These are phyloP conservation scores for Chelonia mydas DNA, from an alignment of 2,797 vertebrate genomes.

Conservation along the genomic window DNA sequence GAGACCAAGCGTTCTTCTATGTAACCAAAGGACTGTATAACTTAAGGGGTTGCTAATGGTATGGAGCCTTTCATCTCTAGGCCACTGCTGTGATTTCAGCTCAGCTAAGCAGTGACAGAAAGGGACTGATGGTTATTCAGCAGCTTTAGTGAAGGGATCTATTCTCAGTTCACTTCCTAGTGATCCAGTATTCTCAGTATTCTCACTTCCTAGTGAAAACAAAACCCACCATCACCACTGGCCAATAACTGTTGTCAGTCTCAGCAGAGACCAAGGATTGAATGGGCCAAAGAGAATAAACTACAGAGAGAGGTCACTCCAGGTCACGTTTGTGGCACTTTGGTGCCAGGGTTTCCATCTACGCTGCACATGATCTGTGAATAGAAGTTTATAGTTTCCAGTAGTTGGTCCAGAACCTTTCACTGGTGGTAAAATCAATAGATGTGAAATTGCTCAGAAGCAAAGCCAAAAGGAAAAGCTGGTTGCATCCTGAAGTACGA, in stretches of 20 bases:
- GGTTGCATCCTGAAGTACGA: neutral
- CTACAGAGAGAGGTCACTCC: neutral
- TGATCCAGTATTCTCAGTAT: too few relatives aligned
- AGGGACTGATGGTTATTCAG: neutral
- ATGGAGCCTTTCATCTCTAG: neutral
- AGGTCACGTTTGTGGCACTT: neutral
- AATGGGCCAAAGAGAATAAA: neutral
- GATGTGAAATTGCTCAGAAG: neutral
- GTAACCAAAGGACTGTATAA: neutral
- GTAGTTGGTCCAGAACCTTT: neutral
- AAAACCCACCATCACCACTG: neutral
- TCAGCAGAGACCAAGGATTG: neutral
- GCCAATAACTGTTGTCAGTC: neutral
- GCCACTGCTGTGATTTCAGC: neutral
- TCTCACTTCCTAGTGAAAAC: neutral
- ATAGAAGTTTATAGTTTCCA: neutral
- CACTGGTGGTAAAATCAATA: neutral
- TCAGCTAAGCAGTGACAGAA: neutral
- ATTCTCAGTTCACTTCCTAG: neutral
- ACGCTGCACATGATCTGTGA: neutral
- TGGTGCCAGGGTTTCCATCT: neutral
- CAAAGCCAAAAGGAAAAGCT: neutral
- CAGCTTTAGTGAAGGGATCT: neutral
- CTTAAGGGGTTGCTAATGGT: neutral
- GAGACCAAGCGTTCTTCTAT: neutral